phyloP scores from a whole-genome alignment of 2,888 invertebrate species.

The Proisotoma minuta region DNA sequence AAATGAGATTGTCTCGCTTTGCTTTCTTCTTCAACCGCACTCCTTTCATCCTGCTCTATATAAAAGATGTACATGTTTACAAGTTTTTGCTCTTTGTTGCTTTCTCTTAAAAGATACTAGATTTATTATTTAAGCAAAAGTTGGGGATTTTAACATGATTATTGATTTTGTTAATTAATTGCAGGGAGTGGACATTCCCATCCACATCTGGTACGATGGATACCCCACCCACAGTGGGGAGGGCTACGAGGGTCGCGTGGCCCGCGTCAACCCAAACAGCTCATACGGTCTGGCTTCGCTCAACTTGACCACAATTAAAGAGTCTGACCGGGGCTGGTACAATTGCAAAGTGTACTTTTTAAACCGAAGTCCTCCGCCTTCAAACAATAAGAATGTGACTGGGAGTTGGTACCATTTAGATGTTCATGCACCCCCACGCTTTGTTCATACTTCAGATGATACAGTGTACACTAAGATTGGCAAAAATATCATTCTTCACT shows the following conservation, averaged over 20 bases:
- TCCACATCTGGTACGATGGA: slow-evolving; percentile 97
- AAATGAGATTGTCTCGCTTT: slow-evolving; percentile 11
- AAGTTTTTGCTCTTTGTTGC: too few relatives aligned
- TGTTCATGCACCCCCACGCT: slow-evolving; percentile 93
- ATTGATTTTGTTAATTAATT: slow-evolving; percentile 49
- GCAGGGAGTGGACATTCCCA: slow-evolving; percentile 91
- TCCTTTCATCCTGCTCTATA: background rate
- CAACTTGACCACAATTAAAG: slow-evolving; percentile 89
- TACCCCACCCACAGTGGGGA: slow-evolving; percentile 94
- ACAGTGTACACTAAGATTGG: slow-evolving; percentile 95
- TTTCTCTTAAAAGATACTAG: too few relatives aligned
- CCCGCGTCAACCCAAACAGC: slow-evolving; percentile 73
- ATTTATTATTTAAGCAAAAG: too few relatives aligned
- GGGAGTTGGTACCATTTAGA: slow-evolving; percentile 98
- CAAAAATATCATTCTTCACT: slow-evolving; percentile 91
- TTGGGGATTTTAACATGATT: background rate
- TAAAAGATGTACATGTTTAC: background rate
- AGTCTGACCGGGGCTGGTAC: slow-evolving; percentile 95
- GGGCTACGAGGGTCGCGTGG: slow-evolving; percentile 87
- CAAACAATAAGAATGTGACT: slow-evolving; percentile 64
- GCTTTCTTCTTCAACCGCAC: background rate
- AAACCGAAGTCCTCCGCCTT: slow-evolving; percentile 84
- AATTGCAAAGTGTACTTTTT: slow-evolving; percentile 90
- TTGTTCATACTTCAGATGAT: slow-evolving; percentile 91
- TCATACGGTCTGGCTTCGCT: slow-evolving; percentile 76